phyloP scores from a whole-genome alignment of 2,888 invertebrate genomes.

The Lasioglossum leucozonium region DNA sequence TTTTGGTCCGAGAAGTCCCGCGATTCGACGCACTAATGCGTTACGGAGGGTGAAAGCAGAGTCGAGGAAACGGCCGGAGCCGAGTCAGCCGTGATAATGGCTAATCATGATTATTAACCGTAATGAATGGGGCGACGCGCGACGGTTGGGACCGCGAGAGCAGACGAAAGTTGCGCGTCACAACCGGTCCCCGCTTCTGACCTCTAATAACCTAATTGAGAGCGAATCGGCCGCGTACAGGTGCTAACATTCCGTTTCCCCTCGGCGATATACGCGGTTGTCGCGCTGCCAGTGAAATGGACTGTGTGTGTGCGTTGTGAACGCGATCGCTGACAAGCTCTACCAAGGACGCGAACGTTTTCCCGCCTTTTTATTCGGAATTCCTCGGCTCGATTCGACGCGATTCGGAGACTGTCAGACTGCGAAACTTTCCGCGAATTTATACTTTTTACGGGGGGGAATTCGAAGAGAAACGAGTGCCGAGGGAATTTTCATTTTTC shows the following conservation, averaged over 20 bases:
- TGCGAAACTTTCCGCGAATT: not conserved
- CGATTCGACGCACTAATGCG: not conserved
- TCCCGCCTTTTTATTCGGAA: slow-evolving; percentile 17
- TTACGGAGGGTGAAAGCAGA: slow-evolving; percentile 49
- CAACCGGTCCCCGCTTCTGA: slow-evolving; percentile 29
- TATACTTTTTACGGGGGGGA: not conserved
- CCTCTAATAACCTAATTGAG: slow-evolving; percentile 46
- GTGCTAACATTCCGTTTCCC: slow-evolving; percentile 14
- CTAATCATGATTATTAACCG: slow-evolving; percentile 54
- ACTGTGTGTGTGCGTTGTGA: not conserved
- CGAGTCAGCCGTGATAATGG: slow-evolving; percentile 55
- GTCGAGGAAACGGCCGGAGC: slow-evolving; percentile 34
- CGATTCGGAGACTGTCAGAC: not conserved
- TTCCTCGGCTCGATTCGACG: not conserved
- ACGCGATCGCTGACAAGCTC: not conserved
- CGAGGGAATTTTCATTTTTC: not conserved
- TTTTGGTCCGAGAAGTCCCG: not conserved
- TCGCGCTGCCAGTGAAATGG: slow-evolving; percentile 8
- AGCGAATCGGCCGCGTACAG: slow-evolving; percentile 31
- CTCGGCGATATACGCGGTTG: slow-evolving; percentile 5
- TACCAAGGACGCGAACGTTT: slow-evolving; percentile 11
- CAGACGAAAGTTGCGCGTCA: slow-evolving; percentile 26
- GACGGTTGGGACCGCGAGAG: not conserved
- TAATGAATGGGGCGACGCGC: slow-evolving; percentile 49
- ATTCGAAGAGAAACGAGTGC: not conserved